Conservation (phyloP, 2,888 invertebrate species). For the Epirrhoe tristata region DNA sequence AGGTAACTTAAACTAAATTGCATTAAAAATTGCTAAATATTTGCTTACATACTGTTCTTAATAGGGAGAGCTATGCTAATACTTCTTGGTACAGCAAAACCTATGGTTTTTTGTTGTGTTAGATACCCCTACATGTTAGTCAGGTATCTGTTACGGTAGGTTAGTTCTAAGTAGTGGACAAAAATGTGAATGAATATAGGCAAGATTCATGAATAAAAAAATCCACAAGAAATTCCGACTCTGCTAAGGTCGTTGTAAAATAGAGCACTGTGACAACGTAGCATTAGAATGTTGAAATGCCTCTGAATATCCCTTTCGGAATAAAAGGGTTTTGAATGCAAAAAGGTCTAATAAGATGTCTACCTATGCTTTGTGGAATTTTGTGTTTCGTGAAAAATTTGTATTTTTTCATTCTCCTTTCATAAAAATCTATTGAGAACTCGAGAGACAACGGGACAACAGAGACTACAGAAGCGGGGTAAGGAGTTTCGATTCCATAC, state of each 20-base stretch:
- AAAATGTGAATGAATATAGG: neutral
- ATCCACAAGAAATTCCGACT: neutral
- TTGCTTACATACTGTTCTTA: conserved; percentile 27
- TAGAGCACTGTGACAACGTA: too few species aligned
- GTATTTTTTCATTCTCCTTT: too few species aligned
- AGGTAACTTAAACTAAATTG: conserved; percentile 10
- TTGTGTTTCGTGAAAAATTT: too few species aligned
- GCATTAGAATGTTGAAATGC: too few species aligned
- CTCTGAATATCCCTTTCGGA: too few species aligned
- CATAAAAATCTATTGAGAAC: too few species aligned
- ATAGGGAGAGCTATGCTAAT: conserved; percentile 31
- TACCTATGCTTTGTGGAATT: too few species aligned
- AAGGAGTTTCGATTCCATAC: too few species aligned
- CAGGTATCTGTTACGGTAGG: conserved; percentile 1
- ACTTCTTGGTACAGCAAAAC: conserved; percentile 24
- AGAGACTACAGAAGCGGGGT: too few species aligned
- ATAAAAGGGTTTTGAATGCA: too few species aligned
- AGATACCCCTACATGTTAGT: conserved; percentile 3
- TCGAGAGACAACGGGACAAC: too few species aligned
- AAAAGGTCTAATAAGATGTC: too few species aligned
- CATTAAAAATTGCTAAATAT: conserved; percentile 22
- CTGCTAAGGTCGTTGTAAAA: neutral
- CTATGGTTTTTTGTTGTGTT: conserved; percentile 17
- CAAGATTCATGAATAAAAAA: neutral
- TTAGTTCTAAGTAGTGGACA: neutral